phyloP scores from a whole-genome alignment of 2,888 invertebrate genomes.

The Mesoligia furuncula region DNA sequence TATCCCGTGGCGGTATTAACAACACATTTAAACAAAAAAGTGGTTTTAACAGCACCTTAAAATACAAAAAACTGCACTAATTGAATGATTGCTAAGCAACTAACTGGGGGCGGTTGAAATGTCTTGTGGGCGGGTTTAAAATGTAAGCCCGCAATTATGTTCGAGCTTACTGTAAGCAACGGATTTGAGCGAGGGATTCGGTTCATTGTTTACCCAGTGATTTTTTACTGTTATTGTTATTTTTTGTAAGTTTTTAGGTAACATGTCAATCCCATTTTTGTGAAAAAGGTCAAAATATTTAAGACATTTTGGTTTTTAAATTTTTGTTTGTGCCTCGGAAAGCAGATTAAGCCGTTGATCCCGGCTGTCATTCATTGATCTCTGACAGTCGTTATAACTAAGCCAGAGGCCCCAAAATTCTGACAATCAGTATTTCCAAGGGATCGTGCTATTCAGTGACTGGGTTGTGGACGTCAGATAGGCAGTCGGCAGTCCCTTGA shows the following conservation, averaged over 20 bases:
- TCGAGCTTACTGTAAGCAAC: background rate
- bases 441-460: background rate
- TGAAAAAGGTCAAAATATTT: background rate
- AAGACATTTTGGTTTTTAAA: background rate
- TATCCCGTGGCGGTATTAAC: constrained; percentile 22
- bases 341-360: background rate
- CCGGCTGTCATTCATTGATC: background rate
- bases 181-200: background rate
- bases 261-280: background rate
- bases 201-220: constrained; percentile 6
- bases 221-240: background rate
- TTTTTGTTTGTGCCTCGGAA: background rate
- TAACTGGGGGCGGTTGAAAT: constrained; percentile 43
- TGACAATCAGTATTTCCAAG: background rate
- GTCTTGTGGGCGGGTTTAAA: constrained; percentile 45
- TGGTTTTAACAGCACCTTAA: constrained; percentile 9
- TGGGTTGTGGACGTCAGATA: background rate
- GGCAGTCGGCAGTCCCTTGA: background rate
- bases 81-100: constrained; percentile 57
- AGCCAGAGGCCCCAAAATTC: background rate
- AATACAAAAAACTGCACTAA: constrained; percentile 44
- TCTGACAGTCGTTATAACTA: background rate
- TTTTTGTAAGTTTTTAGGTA: background rate
- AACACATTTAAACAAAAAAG: constrained; percentile 10
- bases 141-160: constrained; percentile 45